Evolutionary conservation across 2,797 vertebrate species (phyloP).

Genomic region (Petrocephalus sullivani): DNA sequence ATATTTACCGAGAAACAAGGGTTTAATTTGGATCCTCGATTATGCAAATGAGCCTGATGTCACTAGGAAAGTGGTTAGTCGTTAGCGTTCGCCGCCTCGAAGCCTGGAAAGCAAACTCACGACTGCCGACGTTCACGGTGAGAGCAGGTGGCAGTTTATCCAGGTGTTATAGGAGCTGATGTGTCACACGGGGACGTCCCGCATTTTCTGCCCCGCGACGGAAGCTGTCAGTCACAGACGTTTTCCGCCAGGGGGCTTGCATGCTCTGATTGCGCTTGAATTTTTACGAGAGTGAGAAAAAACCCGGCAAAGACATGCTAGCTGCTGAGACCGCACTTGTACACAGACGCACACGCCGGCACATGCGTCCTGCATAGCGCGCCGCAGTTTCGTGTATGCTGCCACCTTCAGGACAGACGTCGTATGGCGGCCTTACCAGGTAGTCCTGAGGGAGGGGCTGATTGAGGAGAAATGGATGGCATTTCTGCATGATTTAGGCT

Average conservation of each 20-base stretch:
- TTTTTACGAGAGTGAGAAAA: neutral
- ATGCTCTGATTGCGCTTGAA: neutral
- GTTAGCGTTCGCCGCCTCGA: slow-evolving; percentile 4
- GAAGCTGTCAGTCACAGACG: neutral
- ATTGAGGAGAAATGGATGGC: slow-evolving; percentile 21
- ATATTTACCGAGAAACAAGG: slow-evolving; percentile 41
- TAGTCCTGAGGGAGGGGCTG: slow-evolving; percentile 24
- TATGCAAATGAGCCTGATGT: slow-evolving; percentile 45
- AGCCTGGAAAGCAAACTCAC: neutral
- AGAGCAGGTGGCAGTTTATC: neutral
- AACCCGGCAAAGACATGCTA: neutral
- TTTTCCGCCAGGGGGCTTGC: neutral
- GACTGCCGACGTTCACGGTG: neutral
- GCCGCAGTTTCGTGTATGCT: neutral
- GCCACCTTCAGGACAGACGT: slow-evolving; percentile 20
- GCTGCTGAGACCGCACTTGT: neutral
- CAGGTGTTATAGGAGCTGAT: neutral
- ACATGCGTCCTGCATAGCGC: neutral
- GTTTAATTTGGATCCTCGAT: slow-evolving; percentile 48
- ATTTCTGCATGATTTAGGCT: neutral
- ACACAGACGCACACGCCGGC: neutral
- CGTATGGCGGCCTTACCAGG: neutral
- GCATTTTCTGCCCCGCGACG: neutral
- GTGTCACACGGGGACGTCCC: slow-evolving; percentile 36
- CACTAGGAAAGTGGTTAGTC: slow-evolving; percentile 45